phyloP scores from a whole-genome alignment of 2,888 invertebrate species.

The Agonopterix arenella region DNA sequence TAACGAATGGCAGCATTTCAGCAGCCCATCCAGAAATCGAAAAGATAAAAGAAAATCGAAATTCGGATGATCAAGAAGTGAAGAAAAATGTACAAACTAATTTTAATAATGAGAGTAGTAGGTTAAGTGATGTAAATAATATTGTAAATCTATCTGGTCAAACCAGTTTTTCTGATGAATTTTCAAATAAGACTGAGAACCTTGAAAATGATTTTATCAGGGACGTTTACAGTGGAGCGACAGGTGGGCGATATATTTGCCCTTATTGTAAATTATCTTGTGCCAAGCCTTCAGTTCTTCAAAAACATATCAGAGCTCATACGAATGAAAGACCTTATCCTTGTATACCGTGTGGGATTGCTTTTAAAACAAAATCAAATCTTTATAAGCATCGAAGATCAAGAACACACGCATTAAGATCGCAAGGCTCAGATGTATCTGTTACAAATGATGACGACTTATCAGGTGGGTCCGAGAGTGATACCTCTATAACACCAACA shows the following conservation, averaged over 20 bases:
- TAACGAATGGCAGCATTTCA: conserved; percentile 65
- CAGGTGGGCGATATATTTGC: conserved; percentile 86
- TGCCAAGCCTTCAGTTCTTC: conserved; percentile 94
- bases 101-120: conserved; percentile 64
- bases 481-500: conserved; percentile 63
- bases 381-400: conserved; percentile 93
- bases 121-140: conserved; percentile 69
- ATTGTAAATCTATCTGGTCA: conserved; percentile 70
- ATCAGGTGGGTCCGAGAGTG: conserved; percentile 78
- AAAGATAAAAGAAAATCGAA: conserved; percentile 55
- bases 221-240: conserved; percentile 59
- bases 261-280: conserved; percentile 92
- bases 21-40: conserved; percentile 68
- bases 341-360: conserved; percentile 91
- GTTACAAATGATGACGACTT: conserved; percentile 76
- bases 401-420: conserved; percentile 81
- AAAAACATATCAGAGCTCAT: conserved; percentile 95
- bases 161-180: conserved; percentile 72
- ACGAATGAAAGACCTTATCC: conserved; percentile 96
- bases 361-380: conserved; percentile 96
- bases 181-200: conserved; percentile 74
- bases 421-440: conserved; percentile 77
- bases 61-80: conserved; percentile 33
- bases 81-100: conserved; percentile 75
- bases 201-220: conserved; percentile 72